Conservation (phyloP, 2,113 vertebrate species). For the Leptosomus discolor region DNA sequence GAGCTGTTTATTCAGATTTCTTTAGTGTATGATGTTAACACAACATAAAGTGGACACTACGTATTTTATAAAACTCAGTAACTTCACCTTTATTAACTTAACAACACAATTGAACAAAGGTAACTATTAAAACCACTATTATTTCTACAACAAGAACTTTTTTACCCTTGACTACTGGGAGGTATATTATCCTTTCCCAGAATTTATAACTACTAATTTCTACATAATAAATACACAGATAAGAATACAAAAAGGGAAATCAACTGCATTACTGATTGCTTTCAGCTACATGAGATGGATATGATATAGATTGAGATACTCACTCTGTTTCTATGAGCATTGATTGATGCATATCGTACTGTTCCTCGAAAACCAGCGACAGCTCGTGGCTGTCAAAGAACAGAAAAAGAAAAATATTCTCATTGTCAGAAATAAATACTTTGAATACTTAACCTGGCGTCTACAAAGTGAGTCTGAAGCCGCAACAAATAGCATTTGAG, state of each 20-base stretch:
- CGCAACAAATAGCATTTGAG: not conserved
- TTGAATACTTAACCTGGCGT: not conserved
- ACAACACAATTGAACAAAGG: not conserved
- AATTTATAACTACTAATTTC: not conserved
- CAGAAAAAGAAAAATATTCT: not conserved
- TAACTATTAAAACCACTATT: not conserved
- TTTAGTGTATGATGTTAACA: not conserved
- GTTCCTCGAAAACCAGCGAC: slow-evolving; percentile 97
- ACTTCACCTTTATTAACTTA: not conserved
- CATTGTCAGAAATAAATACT: not conserved
- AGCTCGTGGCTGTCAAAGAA: slow-evolving; percentile 85
- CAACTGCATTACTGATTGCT: not conserved
- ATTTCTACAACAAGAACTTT: not conserved
- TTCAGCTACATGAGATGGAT: not conserved
- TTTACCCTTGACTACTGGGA: not conserved
- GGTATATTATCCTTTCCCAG: not conserved
- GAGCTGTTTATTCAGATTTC: not conserved
- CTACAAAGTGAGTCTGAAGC: not conserved
- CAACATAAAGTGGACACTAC: not conserved
- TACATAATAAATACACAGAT: not conserved
- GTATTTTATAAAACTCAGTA: not conserved
- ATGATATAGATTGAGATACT: slow-evolving; percentile 1
- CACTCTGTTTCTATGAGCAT: slow-evolving; percentile 97
- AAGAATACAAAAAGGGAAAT: not conserved
- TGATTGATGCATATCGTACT: slow-evolving; percentile 95